A percentile compares a stretch with the other conserved stretches of the same genome.
Conservation (phyloP, 2,888 invertebrate genomes). For the Idaea dimidiata region DNA sequence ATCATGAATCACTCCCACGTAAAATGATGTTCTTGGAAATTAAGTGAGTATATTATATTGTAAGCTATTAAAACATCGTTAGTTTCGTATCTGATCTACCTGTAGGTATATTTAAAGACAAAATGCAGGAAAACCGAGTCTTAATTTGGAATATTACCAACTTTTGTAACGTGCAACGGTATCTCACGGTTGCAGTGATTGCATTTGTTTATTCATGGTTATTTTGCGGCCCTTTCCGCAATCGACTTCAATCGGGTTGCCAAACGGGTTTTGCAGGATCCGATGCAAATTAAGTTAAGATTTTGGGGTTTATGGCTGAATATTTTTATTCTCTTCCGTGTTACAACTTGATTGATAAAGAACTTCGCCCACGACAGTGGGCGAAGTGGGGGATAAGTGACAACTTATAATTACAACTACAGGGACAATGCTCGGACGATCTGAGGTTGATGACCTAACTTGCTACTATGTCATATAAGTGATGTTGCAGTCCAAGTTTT, state of each 20-base stretch:
- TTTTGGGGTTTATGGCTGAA: neutral
- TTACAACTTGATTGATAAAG: neutral
- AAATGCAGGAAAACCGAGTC: conserved; percentile 5
- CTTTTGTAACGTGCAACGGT: neutral
- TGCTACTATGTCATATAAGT: too few relatives aligned
- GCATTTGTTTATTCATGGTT: neutral
- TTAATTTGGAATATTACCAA: neutral
- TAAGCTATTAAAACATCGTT: conserved; percentile 42
- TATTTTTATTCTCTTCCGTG: neutral
- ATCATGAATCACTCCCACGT: conserved; percentile 49
- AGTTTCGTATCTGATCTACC: conserved; percentile 15
- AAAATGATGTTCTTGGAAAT: conserved; percentile 36
- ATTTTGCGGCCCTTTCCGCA: neutral
- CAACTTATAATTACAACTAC: too few relatives aligned
- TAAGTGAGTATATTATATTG: conserved; percentile 26
- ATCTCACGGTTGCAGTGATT: neutral
- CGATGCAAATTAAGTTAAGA: neutral
- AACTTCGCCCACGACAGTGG: too few relatives aligned
- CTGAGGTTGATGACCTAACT: too few relatives aligned
- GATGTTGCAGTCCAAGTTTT: too few relatives aligned
- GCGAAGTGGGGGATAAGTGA: too few relatives aligned
- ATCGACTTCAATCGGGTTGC: neutral
- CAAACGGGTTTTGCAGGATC: neutral
- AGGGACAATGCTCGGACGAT: too few relatives aligned
- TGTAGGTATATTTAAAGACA: neutral